Base-by-base conservation (phyloP, 2,113 vertebrate species). In the Scytalopus superciliaris region DNA sequence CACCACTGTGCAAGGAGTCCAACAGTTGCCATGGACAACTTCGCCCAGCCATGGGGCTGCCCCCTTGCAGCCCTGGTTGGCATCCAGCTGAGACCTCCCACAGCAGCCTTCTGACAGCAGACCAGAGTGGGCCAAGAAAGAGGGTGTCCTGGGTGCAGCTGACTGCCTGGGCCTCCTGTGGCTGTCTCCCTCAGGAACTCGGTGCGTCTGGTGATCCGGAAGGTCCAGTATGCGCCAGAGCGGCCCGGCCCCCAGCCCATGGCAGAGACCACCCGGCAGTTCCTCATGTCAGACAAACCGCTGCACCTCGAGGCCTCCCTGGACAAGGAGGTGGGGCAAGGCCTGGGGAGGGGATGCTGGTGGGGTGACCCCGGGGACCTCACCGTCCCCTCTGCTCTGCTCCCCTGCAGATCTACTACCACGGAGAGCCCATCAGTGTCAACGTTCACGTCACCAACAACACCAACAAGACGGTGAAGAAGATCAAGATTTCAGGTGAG, bases 381-480 rank as follows among this genome's bases (percentile, higher is more conserved):
- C 60, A 68, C 12, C 1, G 1, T 35, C 7, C 9, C 13, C 23
- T 6, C 5, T 67, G 42, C 62, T 75, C 42, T 72, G 30, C 35
- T 27, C 57, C 56, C 78, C 60, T 52, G 44, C 89, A 99, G 99
- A 99, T 99, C 90, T 99, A 99, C 84, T 99, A 99, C 95, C 99
- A 99, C 0, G 99, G 99, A 2, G 99, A 99, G 33, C 99, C 99
- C 21, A 99, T 99, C 97, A 99, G 98, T 1, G 99, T 99, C 56
- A 99, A 99, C 1, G 99, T 99, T 30, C 99, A 99, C 1, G 99
- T 99, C 96, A 99, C 99, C 87, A 99, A 99, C 98, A 99, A 99
- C 97, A 99, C 99, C 96, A 99, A 99, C 98, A 99, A 99, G 98
- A 99, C 98, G 0, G 99, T 99, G 94, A 99, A 99, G 98, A 99